A percentile compares a stretch with the other conserved stretches of the same genome.
These are phyloP conservation scores for Stenodera caucasica DNA, from an alignment of 2,888 invertebrate genomes.

Conservation along the genomic window DNA sequence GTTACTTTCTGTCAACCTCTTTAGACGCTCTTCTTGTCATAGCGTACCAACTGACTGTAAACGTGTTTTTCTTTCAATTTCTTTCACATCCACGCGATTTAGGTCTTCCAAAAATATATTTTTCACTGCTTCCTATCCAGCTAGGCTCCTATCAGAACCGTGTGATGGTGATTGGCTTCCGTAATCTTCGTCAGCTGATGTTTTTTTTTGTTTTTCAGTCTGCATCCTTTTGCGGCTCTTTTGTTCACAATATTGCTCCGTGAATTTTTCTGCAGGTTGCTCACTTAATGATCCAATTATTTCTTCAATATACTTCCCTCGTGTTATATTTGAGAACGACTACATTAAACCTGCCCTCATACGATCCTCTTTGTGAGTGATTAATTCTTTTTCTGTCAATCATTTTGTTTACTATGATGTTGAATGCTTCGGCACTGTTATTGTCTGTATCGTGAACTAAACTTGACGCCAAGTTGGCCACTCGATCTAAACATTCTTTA, in stretches of 20 bases:
- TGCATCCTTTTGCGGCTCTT: background rate
- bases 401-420: constrained; percentile 41
- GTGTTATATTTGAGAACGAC: constrained; percentile 42
- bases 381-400: constrained; percentile 46
- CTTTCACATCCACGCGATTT: background rate
- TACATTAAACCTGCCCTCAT: constrained; percentile 41
- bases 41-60: constrained; percentile 1
- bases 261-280: background rate
- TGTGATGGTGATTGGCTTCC: constrained; percentile 6
- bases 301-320: constrained; percentile 10
- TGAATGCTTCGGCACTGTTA: constrained; percentile 43
- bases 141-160: background rate
- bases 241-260: background rate
- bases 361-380: constrained; percentile 37
- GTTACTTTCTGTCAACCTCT: constrained; percentile 15
- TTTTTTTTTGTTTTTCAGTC: background rate
- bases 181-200: constrained; percentile 22
- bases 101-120: constrained; percentile 9
- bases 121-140: constrained; percentile 2
- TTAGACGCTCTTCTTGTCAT: constrained; percentile 12
- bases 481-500: background rate
- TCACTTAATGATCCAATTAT: constrained; percentile 10
- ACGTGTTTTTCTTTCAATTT: constrained; percentile 15
- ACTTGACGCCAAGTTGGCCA: constrained; percentile 24
- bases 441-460: constrained; percentile 37